Evolutionary conservation across 2,797 vertebrate genomes (phyloP).

Genomic region (Cephalopachus bancanus): DNA sequence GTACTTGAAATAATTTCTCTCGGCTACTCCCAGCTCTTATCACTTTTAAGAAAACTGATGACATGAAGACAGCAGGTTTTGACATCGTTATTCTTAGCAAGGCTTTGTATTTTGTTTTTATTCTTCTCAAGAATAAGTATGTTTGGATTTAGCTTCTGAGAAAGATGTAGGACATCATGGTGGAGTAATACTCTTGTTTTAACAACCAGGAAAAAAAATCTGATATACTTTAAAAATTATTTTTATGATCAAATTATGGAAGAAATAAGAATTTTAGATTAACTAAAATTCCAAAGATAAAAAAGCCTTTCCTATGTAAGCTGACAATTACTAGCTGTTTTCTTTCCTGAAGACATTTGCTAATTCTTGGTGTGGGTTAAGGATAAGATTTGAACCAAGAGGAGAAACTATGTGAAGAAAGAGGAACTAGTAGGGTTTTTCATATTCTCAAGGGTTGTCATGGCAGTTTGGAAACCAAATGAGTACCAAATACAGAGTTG

Average conservation of each 20-base stretch:
- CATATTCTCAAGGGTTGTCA: neutral
- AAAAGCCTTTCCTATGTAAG: neutral
- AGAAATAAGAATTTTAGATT: neutral
- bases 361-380: neutral
- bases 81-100: conserved; percentile 28
- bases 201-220: neutral
- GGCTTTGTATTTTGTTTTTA: conserved; percentile 19
- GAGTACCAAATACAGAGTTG: neutral
- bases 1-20: conserved; percentile 5
- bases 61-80: neutral
- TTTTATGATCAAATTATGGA: neutral
- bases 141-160: conserved; percentile 42
- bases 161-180: neutral
- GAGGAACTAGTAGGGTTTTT: conserved; percentile 14
- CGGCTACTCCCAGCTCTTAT: neutral
- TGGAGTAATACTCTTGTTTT: neutral
- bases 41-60: neutral
- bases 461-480: neutral
- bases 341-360: neutral
- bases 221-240: neutral
- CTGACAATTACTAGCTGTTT: neutral
- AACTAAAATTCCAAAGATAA: neutral
- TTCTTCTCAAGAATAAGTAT: conserved; percentile 23
- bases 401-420: neutral
- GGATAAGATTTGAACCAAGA: neutral